Evolutionary conservation across 2,113 vertebrate species (phyloP).

Genomic region (Dipodomys merriami): DNA sequence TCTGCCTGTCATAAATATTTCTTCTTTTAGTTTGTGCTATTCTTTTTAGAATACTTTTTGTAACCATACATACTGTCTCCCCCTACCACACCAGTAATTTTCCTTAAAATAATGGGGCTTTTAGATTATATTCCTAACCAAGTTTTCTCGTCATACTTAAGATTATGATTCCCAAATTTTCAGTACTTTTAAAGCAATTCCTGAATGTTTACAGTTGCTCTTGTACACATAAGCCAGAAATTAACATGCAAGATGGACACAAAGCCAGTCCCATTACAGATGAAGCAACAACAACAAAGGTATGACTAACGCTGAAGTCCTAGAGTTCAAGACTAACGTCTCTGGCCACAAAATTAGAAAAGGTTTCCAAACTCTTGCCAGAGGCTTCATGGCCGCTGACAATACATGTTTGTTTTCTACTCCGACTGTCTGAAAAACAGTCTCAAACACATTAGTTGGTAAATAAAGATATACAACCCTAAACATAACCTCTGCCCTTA

Average conservation of each 20-base stretch:
- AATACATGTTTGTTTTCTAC: neutral
- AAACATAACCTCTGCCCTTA: neutral
- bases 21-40: neutral
- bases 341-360: neutral
- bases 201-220: neutral
- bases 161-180: slow-evolving; percentile 19
- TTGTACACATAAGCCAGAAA: neutral
- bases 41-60: neutral
- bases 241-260: neutral
- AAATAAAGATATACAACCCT: neutral
- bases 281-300: neutral
- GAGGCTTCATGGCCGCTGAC: neutral
- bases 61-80: neutral
- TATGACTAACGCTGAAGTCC: neutral
- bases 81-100: neutral
- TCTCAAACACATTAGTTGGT: neutral
- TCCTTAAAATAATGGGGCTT: neutral
- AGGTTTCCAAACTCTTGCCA: neutral
- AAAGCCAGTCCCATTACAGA: neutral
- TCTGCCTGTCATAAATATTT: neutral
- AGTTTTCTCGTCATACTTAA: slow-evolving; percentile 10
- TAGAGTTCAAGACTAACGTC: neutral
- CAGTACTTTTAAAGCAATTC: neutral
- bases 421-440: neutral
- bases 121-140: slow-evolving; percentile 25